Evolutionary conservation across 37 sponge, comb jelly and placozoan species (phyloP).

Genomic region (Amphimedon queenslandica): DNA sequence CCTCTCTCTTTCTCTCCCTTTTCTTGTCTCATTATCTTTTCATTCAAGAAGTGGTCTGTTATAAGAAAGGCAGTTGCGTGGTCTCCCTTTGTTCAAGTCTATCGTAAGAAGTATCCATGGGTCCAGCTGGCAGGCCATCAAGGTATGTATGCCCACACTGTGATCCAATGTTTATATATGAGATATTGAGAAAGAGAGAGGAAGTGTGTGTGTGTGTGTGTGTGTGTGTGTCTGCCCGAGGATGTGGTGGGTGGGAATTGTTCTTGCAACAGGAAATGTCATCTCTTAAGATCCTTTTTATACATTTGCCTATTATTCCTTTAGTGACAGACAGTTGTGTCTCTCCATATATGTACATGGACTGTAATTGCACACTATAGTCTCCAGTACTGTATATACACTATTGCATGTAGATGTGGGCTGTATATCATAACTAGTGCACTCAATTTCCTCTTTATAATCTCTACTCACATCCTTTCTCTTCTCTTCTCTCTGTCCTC

Average conservation of each 20-base stretch:
- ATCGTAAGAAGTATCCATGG: constrained; percentile 95
- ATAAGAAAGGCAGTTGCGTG: constrained; percentile 73
- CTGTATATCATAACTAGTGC: too few species aligned
- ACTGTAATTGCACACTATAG: too few species aligned
- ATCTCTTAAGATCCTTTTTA: too few species aligned
- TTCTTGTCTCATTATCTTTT: neutral
- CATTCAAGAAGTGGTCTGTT: constrained; percentile 36
- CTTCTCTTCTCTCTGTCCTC: neutral
- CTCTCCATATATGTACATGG: too few species aligned
- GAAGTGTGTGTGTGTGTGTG: constrained; percentile 1
- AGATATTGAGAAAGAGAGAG: neutral
- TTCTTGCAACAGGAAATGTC: too few species aligned
- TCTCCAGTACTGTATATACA: too few species aligned
- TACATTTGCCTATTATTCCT: too few species aligned
- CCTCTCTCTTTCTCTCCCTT: neutral
- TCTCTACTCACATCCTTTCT: neutral
- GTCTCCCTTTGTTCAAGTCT: constrained; percentile 98
- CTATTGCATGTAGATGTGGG: too few species aligned
- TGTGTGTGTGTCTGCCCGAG: neutral
- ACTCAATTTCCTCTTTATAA: neutral
- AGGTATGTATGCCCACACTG: constrained; percentile 36
- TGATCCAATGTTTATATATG: neutral
- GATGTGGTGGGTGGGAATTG: neutral
- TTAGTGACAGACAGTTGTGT: too few species aligned
- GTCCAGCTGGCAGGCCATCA: constrained; percentile 98